These are phyloP conservation scores for Chelon labrosus DNA, from an alignment of 2,797 vertebrate species.

Conservation along the genomic window DNA sequence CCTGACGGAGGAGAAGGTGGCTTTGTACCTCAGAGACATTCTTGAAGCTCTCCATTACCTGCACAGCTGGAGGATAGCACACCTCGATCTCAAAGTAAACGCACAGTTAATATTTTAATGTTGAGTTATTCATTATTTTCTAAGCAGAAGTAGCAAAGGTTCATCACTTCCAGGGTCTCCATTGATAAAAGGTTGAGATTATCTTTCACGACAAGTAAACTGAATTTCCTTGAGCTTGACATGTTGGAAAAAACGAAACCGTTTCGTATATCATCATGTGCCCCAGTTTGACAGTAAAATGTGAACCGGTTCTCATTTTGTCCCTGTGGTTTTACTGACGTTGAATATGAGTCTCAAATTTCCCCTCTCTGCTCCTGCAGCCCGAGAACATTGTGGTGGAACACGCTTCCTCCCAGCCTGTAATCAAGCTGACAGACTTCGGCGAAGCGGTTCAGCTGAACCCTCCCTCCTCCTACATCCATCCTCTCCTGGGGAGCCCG, in stretches of 20 bases:
- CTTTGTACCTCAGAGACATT: constrained; percentile 92
- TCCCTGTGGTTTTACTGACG: background rate
- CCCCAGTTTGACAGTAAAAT: no score
- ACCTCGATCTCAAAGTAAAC: constrained; percentile 94
- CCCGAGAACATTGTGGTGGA: constrained; percentile 96
- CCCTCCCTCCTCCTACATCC: constrained; percentile 86
- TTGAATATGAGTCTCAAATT: constrained; percentile 2
- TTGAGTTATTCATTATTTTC: background rate
- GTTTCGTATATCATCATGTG: background rate
- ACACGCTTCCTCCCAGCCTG: constrained; percentile 89
- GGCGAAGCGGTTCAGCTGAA: constrained; percentile 92
- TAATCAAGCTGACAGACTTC: constrained; percentile 93
- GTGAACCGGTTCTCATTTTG: background rate
- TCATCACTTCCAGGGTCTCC: background rate
- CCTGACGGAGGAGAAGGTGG: constrained; percentile 94
- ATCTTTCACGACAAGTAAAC: background rate
- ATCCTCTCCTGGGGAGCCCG: constrained; percentile 92
- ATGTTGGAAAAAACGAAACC: background rate
- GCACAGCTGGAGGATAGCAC: constrained; percentile 94
- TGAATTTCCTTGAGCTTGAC: background rate
- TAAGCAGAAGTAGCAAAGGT: background rate
- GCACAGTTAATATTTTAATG: no score
- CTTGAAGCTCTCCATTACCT: constrained; percentile 94
- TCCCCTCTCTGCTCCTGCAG: constrained; percentile 69
- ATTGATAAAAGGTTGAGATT: background rate